These are phyloP conservation scores for Eonycteris spelaea DNA, from an alignment of 2,113 vertebrate species.

Conservation along the genomic window DNA sequence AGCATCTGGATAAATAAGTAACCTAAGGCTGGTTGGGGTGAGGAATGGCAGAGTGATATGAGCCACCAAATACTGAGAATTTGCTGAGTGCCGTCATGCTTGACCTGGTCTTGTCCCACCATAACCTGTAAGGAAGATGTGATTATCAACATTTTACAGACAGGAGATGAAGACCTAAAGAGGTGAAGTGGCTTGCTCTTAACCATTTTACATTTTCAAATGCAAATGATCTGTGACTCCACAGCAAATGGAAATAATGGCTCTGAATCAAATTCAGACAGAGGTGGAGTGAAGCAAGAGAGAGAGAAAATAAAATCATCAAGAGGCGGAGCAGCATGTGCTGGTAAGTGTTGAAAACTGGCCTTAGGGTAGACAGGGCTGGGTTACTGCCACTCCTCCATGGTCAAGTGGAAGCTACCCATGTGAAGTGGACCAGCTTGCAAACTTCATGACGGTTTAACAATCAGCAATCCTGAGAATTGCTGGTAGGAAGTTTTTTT, in stretches of 20 bases:
- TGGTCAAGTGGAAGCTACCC: background rate
- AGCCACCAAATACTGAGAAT: background rate
- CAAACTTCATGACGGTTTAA: background rate
- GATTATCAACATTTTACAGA: background rate
- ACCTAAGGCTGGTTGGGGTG: background rate
- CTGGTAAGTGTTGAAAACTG: background rate
- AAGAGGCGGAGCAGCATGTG: background rate
- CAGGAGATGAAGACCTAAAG: background rate
- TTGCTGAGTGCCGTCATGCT: background rate
- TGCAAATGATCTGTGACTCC: background rate
- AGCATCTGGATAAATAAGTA: background rate
- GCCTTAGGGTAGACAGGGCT: background rate
- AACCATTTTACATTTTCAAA: background rate
- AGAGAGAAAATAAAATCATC: background rate
- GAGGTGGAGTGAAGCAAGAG: background rate
- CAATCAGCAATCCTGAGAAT: background rate
- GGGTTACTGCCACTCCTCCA: background rate
- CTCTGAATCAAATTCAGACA: constrained; percentile 32
- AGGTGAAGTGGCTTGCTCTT: background rate
- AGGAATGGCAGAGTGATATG: background rate
- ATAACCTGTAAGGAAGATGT: background rate
- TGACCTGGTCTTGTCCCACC: background rate
- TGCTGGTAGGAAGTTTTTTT: background rate
- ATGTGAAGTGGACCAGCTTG: background rate
- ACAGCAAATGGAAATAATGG: background rate